Evolutionary conservation across 2,113 vertebrate genomes (phyloP).

Genomic region (Odontesthes bonariensis): DNA sequence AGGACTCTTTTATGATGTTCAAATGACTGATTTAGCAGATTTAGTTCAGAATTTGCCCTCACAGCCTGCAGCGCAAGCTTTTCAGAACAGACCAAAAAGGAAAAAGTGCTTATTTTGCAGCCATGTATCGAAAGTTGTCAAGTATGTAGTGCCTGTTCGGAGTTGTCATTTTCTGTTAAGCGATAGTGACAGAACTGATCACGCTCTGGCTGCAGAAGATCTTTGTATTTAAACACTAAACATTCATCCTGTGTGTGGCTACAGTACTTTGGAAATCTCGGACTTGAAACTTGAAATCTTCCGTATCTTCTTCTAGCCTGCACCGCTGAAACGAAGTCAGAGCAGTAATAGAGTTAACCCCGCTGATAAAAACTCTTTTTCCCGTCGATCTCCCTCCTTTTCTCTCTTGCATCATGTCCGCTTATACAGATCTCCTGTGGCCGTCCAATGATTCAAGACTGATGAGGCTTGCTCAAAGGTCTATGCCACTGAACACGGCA

Average conservation of each 20-base stretch:
- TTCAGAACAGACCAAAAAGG: not conserved
- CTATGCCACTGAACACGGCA: constrained; percentile 71
- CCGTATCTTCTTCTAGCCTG: constrained; percentile 15
- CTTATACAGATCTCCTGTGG: constrained; percentile 63
- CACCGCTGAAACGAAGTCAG: constrained; percentile 37
- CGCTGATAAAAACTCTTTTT: constrained; percentile 59
- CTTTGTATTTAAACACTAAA: not conserved
- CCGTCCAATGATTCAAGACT: constrained; percentile 77
- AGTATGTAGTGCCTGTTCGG: not conserved
- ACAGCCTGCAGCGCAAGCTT: not conserved
- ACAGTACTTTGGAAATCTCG: not conserved
- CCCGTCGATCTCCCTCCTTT: constrained; percentile 20
- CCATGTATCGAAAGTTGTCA: not conserved
- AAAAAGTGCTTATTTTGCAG: not conserved
- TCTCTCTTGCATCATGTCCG: constrained; percentile 56
- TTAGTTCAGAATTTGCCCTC: not conserved
- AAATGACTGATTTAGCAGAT: constrained; percentile 7
- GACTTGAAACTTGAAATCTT: constrained; percentile 37
- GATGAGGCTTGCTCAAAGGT: constrained; percentile 80
- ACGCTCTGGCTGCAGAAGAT: not conserved
- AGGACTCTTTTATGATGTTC: not conserved
- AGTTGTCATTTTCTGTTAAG: constrained; percentile 1
- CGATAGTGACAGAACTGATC: too few relatives aligned
- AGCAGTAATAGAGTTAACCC: constrained; percentile 55
- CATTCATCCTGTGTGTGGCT: constrained; percentile 4